A percentile compares a stretch with the other conserved stretches of the same genome.
phyloP scores from a whole-genome alignment of 2,888 invertebrate species.

The Leptinotarsa haldemani region DNA sequence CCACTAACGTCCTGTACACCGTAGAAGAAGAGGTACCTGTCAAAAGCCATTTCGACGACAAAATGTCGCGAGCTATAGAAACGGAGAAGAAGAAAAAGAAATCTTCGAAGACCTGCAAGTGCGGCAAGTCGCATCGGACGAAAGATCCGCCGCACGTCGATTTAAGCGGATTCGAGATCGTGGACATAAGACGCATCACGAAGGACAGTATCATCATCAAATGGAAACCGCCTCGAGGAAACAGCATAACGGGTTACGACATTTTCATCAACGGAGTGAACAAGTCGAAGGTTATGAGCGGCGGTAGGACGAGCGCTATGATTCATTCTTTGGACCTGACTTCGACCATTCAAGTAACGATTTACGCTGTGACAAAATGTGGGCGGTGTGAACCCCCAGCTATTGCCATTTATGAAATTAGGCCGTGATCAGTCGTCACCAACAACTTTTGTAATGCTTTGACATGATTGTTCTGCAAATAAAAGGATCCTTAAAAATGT shows the following conservation, averaged over 20 bases:
- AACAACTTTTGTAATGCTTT: constrained; percentile 32
- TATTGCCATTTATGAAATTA: constrained; percentile 56
- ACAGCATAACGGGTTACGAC: constrained; percentile 52
- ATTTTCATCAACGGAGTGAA: constrained; percentile 55
- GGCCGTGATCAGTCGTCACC: constrained; percentile 28
- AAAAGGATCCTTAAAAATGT: constrained; percentile 1
- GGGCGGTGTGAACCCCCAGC: constrained; percentile 56
- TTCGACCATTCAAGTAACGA: constrained; percentile 53
- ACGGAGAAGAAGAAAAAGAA: constrained; percentile 34
- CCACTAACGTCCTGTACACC: constrained; percentile 39
- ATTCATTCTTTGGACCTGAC: constrained; percentile 53
- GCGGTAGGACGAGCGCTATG: constrained; percentile 54
- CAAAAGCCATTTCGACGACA: constrained; percentile 26
- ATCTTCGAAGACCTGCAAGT: constrained; percentile 40
- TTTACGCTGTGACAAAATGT: constrained; percentile 53
- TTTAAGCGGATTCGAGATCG: constrained; percentile 51
- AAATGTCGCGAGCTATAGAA: constrained; percentile 35
- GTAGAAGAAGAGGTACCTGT: constrained; percentile 30
- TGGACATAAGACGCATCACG: constrained; percentile 54
- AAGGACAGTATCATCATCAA: constrained; percentile 57
- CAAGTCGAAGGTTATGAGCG: constrained; percentile 55
- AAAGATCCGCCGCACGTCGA: constrained; percentile 45
- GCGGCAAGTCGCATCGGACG: constrained; percentile 45
- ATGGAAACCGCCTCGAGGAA: constrained; percentile 51
- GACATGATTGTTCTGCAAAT: constrained; percentile 42